Base-by-base conservation (phyloP, 2,797 vertebrate genomes). In the Propithecus perrieri region DNA sequence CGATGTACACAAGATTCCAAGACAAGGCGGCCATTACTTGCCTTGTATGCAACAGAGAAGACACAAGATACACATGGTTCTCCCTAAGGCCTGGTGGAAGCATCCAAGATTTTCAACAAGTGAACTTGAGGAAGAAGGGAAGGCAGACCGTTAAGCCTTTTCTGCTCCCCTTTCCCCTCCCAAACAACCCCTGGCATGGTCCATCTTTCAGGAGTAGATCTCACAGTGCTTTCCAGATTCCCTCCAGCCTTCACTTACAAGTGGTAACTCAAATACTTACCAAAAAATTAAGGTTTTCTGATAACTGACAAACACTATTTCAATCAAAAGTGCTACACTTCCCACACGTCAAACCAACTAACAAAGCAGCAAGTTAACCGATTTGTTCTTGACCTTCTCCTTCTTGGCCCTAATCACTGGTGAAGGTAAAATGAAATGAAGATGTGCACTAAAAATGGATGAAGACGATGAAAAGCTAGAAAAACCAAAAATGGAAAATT, bases 131-230 rank as follows among this genome's bases (percentile, higher is more conserved):
- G 24, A 80, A 30, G 4, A 91, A 69, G 10, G 30, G 50, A 38
- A 33, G 24, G 46, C 1, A 22, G 9, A 10, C 4, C 35, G 22
- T 12, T 43, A 22, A 12, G 41, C 14, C 15, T 10, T 57, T 48
- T 38, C 11, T 2, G 7, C 22, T 9, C 7, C 2, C 3, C 7
- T 2, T 2, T 1, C 12, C 24, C 43, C 17, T 7, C 41, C 14
- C 3, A 0, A 8, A 26, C 72, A 9, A 41, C 17, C 65, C 69
- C 22, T 71, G 4, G 63, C n/a, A 5, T 24, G 15, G 26, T 53
- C 61, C 33, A 5, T 74, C n/a, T 72, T 53, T 74, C 41, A 41
- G 0, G 18, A 59, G 50, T 8, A 18, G 18, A 67, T 22, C 33
- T 76, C 22, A 59, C 18, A 53, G 57, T 79, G 26, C 48, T 94